Base-by-base conservation (phyloP, 2,888 invertebrate species). In the Hyalella azteca region DNA sequence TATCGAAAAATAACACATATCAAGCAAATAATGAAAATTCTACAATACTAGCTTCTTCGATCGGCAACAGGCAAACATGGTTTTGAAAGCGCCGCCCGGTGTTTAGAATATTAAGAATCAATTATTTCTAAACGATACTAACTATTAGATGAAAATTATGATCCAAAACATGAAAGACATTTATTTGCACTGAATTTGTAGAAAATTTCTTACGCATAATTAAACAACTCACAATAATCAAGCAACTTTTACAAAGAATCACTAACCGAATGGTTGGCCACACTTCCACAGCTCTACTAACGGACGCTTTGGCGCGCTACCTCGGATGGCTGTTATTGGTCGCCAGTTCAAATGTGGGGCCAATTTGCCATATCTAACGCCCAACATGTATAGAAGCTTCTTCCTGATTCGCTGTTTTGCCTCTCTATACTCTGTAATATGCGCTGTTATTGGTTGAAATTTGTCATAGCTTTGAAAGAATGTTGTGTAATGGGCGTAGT, bases 271-370 rank as follows among this genome's bases (percentile, higher is more conserved):
- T 81, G 76, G 48, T 26, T 76, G 59, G 77, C 29, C 32, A 78
- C 75, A 78, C 77, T 48, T 73, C 79, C 81, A 75, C 81, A 78
- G 66, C 60, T 76, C 79, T 75, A 82, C 82, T 82, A 82, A 82
- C 81, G 79, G 81, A 79, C 75, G 82, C 82, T 82, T 79, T 82
- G 82, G 79, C 81, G 81, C 76, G 81, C 81, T 79, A 76, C 40
- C 32, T 26, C 26, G 7, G 41, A 73, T 40, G 26, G 36, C 36
- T 32, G 13, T 78, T 78, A 82, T 82, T 82, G 82, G 82, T 76
- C 36, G 36, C n/a, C 19, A n/a, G 36, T 66, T 66, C 66, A 36
- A 66, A 66, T 66, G 0, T 3, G 36, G 36, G 19, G n/a, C 66
- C 66, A 66, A 66, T 66, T 36, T 19, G 36, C 1, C n/a, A 36